These are phyloP conservation scores for Drosophila fungiperda DNA, from an alignment of 2,888 invertebrate species.

Conservation along the genomic window DNA sequence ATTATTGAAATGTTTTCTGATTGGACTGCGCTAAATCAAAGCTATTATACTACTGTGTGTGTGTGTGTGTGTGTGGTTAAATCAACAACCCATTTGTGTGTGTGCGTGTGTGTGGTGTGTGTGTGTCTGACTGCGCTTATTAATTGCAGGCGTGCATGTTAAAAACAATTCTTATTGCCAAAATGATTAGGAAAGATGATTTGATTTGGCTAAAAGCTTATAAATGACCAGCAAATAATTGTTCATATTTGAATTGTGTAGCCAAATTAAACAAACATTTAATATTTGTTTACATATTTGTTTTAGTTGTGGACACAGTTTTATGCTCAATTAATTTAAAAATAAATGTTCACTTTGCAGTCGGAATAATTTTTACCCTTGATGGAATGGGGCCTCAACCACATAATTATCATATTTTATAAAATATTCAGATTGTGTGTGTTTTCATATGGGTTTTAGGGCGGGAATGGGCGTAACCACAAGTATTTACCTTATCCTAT, in stretches of 20 bases:
- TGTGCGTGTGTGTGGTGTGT: constrained; percentile 2
- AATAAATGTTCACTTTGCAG: background rate
- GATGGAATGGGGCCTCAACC: background rate
- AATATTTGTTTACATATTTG: background rate
- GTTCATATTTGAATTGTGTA: background rate
- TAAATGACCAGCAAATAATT: constrained; percentile 25
- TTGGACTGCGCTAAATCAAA: constrained; percentile 56
- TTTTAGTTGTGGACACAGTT: background rate
- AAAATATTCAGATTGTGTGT: background rate
- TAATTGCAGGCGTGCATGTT: constrained; percentile 47
- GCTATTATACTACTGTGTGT: constrained; percentile 6
- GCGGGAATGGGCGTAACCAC: background rate
- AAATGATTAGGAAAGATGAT: constrained; percentile 46
- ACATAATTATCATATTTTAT: background rate
- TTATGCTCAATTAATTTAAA: background rate
- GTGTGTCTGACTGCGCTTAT: background rate
- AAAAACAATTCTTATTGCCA: constrained; percentile 27
- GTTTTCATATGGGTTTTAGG: background rate
- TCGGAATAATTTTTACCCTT: background rate
- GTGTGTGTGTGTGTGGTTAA: constrained; percentile 9
- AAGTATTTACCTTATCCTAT: background rate
- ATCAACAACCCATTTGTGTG: constrained; percentile 7
- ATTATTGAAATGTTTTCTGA: constrained; percentile 62
- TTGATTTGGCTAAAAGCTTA: constrained; percentile 44
- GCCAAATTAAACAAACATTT: background rate